Conservation (phyloP, 2,888 invertebrate species). For the Tipula helvola region DNA sequence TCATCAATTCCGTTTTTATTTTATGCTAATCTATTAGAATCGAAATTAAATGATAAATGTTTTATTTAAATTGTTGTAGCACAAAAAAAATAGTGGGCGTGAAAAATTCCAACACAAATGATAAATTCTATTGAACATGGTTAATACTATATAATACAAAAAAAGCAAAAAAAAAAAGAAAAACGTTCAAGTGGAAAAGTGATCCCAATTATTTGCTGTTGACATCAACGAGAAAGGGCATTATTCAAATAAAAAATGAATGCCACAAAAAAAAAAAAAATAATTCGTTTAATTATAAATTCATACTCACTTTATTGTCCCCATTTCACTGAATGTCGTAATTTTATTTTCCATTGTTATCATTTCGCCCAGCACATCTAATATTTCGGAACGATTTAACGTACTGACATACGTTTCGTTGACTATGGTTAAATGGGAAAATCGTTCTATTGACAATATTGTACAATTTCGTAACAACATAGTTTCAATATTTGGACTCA, state of each 20-base stretch:
- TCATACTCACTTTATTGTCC: slow-evolving; percentile 7
- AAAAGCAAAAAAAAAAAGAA: neutral
- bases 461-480: slow-evolving; percentile 33
- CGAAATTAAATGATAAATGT: neutral
- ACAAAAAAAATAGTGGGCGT: neutral
- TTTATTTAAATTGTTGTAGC: neutral
- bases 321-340: neutral
- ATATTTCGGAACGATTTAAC: slow-evolving; percentile 30
- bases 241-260: neutral
- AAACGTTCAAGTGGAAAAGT: neutral
- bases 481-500: slow-evolving; percentile 32
- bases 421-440: slow-evolving; percentile 25
- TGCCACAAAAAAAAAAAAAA: neutral
- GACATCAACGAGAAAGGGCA: neutral
- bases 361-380: slow-evolving; percentile 22
- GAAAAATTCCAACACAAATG: neutral
- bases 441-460: slow-evolving; percentile 30
- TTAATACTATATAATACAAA: neutral
- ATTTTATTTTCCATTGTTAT: slow-evolving; percentile 6
- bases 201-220: neutral
- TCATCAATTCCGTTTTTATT: neutral
- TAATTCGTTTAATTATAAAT: neutral
- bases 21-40: neutral
- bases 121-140: neutral
- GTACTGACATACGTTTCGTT: slow-evolving; percentile 25